Evolutionary conservation across 2,797 vertebrate species (phyloP), one percentile per base, ranked within the genome.

Genomic region (Microctenopoma steveboyesi): DNA sequence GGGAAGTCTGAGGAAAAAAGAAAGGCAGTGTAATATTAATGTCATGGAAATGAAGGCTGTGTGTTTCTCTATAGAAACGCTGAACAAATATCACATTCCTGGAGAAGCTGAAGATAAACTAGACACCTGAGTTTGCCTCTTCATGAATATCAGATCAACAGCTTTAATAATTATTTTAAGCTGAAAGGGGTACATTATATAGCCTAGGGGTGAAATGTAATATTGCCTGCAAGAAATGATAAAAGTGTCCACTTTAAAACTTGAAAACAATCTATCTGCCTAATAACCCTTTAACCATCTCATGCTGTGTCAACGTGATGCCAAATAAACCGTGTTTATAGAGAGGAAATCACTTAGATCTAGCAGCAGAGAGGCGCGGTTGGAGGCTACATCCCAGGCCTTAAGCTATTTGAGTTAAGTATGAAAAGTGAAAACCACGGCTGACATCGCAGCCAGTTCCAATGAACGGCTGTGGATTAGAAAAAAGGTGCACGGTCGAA

Each of bases 61-160:
- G 27, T 61, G 43, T 50, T 74, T 72, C 58, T 74, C 72, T 48
- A 61, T 64, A 76, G 53, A 54, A 62, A 39, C 64, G 55, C 68
- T 72, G 69, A 74, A 86, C 84, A 30, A 64, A 81, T 70, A 70
- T 75, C 69, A 67, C 50, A 60, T 81, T 87, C 69, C 72, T 62
- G 69, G 22, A 71, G 64, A 83, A 69, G 49, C 57, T 48, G 65
- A 67, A 16, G 64, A 74, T 66, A 72, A 47, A 35, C 43, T 14
- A 46, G 28, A 76, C 55, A 63, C 39, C 42, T 64, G 53, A 64
- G 55, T 60, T 55, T 49, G 22, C 27, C 35, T 65, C 56, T 54
- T 59, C 40, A 64, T 46, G 30, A 72, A 64, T 40, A 83, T 65
- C 67, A 62, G 43, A 76, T 75, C 45, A 68, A n/a, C 46, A 55